A percentile compares a stretch with the other conserved stretches of the same genome.
Evolutionary conservation across 2,113 vertebrate genomes (phyloP).

Genomic region (Empidonax alnorum): DNA sequence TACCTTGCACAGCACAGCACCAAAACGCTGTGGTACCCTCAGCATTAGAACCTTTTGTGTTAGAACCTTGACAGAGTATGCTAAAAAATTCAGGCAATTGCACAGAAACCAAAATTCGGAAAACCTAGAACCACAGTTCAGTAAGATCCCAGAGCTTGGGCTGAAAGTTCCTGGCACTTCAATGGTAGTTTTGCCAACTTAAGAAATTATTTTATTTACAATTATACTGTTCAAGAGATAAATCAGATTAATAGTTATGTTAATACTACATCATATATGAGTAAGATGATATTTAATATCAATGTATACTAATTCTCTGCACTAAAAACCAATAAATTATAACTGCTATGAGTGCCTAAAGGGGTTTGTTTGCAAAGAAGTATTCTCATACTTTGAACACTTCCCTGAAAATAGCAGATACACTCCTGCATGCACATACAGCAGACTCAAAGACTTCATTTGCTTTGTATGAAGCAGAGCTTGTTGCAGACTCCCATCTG

Average conservation of each 20-base stretch:
- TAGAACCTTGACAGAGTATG: neutral
- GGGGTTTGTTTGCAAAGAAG: neutral
- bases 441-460: neutral
- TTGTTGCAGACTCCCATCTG: neutral
- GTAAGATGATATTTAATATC: neutral
- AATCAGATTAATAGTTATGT: neutral
- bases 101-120: neutral
- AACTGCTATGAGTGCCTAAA: neutral
- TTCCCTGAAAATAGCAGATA: neutral
- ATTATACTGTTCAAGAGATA: neutral
- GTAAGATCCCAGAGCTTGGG: neutral
- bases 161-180: neutral
- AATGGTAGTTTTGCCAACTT: neutral
- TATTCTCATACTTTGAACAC: neutral
- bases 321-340: neutral
- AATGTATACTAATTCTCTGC: accelerated
- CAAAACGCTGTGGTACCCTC: neutral
- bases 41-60: neutral
- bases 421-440: neutral
- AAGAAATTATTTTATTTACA: neutral
- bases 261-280: neutral
- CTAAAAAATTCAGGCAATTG: neutral
- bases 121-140: neutral
- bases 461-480: neutral
- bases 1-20: neutral